Evolutionary conservation across 2,888 invertebrate genomes (phyloP).

Genomic region (Eupithecia vulgata): DNA sequence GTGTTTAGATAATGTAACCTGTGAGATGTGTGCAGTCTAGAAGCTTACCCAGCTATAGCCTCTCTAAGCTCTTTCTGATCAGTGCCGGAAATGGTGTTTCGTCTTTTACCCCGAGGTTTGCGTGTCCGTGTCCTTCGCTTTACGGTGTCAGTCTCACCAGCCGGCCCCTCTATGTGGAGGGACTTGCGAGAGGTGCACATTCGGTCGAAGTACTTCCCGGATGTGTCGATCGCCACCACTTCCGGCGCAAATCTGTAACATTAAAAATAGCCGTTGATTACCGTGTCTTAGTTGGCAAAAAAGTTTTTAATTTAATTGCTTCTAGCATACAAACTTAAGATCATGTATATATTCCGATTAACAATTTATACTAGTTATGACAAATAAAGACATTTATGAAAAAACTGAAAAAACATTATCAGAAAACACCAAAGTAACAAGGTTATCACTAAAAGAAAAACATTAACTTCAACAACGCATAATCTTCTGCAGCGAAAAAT

Average conservation of each 20-base stretch:
- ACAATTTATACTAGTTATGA: too few relatives aligned
- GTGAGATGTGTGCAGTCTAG: conserved; percentile 75
- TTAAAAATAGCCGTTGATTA: not conserved
- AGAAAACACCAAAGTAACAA: too few relatives aligned
- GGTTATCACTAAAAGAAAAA: too few relatives aligned
- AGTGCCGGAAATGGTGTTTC: conserved; percentile 95
- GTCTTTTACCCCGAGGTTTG: conserved; percentile 91
- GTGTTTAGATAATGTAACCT: conserved; percentile 58
- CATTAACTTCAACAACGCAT: too few relatives aligned
- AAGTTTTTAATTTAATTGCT: not conserved
- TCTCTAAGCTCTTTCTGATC: conserved; percentile 95
- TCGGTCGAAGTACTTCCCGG: conserved; percentile 93
- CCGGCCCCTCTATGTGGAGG: conserved; percentile 83
- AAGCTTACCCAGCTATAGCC: conserved; percentile 92
- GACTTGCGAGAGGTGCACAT: conserved; percentile 95
- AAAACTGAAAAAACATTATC: too few relatives aligned
- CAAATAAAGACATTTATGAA: too few relatives aligned
- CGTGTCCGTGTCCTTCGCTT: conserved; percentile 89
- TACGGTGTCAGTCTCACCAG: conserved; percentile 85
- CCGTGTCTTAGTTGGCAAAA: not conserved
- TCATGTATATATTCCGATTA: not conserved
- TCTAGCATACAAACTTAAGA: not conserved
- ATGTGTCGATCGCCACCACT: conserved; percentile 94
- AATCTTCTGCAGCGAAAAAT: too few relatives aligned
- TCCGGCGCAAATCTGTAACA: conserved; percentile 91